Conservation (phyloP, 2,888 invertebrate species). For the Myathropa florea region DNA sequence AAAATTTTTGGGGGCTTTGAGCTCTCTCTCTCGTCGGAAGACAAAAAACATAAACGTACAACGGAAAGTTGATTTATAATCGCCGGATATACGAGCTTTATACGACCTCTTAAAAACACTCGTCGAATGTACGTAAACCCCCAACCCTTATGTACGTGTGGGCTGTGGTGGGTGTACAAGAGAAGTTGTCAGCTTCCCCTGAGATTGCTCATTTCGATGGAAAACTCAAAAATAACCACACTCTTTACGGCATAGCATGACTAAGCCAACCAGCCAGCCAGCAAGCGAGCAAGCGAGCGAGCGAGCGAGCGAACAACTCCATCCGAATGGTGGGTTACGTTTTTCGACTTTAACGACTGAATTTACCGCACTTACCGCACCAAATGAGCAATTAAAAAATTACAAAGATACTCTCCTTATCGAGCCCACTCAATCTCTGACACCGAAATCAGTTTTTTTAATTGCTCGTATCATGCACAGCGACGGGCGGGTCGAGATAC, state of each 20-base stretch:
- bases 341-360: conserved; percentile 5
- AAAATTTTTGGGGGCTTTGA: background rate
- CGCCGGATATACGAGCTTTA: conserved; percentile 4
- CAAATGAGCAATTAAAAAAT: conserved; percentile 39
- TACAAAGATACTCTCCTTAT: conserved; percentile 18
- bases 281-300: background rate
- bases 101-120: background rate
- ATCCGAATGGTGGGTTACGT: background rate
- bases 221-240: conserved; percentile 22
- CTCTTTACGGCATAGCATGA: background rate
- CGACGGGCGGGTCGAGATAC: too few species aligned
- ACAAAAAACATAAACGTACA: background rate
- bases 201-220: conserved; percentile 6
- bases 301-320: background rate
- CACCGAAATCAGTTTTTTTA: conserved; percentile 23
- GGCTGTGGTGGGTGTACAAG: too few species aligned
- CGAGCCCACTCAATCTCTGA: conserved; percentile 25
- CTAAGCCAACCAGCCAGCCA: conserved; percentile 4
- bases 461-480: background rate
- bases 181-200: background rate
- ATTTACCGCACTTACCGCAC: background rate
- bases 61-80: background rate
- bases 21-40: background rate
- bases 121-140: background rate
- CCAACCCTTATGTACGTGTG: background rate